Evolutionary conservation across 2,888 invertebrate genomes (phyloP), one percentile per base, ranked within the genome.

Genomic region (Andrena hattorfiana): DNA sequence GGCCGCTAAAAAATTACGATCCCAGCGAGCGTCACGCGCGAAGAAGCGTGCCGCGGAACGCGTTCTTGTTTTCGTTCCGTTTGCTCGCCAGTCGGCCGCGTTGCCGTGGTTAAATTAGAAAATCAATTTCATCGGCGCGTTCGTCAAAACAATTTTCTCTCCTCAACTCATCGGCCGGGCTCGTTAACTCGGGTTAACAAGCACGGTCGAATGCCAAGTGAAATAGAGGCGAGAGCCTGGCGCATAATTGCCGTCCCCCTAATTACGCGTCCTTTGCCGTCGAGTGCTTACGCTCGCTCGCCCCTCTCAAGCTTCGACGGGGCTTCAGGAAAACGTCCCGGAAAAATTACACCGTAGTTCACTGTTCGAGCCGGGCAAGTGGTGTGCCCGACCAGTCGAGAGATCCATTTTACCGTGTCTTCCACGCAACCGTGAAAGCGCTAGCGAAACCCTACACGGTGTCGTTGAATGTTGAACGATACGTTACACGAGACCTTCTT

Each of bases 191-290:
- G 75, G 63, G 62, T 30, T 83, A 78, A 81, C 78, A 78, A 81
- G 77, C 83, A 74, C 71, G 71, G 72, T 75, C 71, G 76, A 85
- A 81, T 75, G 84, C 13, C 83, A 81, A 84, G 77, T 76, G 77
- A 85, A 81, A 83, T 81, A 71, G 30, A 48, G 51, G 20, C 79
- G 54, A 56, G 74, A 56, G 74, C 64, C 20, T 49, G 42, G 72
- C 10, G 23, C 42, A 23, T 77, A 74, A 81, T 83, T 81, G 68
- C 72, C 6, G 23, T 13, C 4, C 56, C 63, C 49, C 30, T 73
- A 82, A 84, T 84, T 81, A 78, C 78, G 48, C 75, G 60, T 26
- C 75, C 56, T 49, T 74, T n/a, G 70, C 35, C 69, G 48, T 70
- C 30, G 23, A 63, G 72, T 26, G 60, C 35, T 51, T 49, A 10